phyloP scores from a whole-genome alignment of 1,140 invertebrate genomes.

The Periplaneta americana region DNA sequence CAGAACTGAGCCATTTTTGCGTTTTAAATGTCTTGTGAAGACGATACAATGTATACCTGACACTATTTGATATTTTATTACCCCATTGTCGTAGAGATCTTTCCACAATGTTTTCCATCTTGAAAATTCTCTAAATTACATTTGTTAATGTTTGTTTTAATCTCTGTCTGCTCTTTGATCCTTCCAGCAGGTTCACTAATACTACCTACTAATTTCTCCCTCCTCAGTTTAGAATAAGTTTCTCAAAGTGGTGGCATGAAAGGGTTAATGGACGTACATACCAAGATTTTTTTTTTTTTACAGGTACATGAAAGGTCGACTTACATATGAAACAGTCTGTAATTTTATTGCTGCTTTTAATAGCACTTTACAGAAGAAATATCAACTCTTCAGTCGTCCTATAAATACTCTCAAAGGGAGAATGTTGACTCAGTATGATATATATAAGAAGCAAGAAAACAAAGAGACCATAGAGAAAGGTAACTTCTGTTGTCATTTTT shows the following conservation, averaged over 20 bases:
- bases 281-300: background rate
- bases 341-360: background rate
- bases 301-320: background rate
- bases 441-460: background rate
- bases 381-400: background rate
- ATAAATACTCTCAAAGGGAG: background rate
- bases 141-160: too few relatives aligned
- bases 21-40: too few relatives aligned
- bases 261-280: background rate
- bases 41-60: too few relatives aligned
- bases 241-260: background rate
- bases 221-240: background rate
- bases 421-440: background rate
- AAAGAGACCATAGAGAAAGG: background rate
- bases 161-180: too few relatives aligned
- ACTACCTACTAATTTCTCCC: background rate
- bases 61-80: too few relatives aligned
- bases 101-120: too few relatives aligned
- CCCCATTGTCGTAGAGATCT: too few relatives aligned
- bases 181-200: too few relatives aligned
- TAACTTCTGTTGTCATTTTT: too few relatives aligned
- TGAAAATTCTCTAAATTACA: too few relatives aligned
- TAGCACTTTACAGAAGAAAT: background rate
- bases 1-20: too few relatives aligned
- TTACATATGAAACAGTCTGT: background rate